A percentile compares a stretch with the other conserved stretches of the same genome.
These are phyloP conservation scores for Caenorhabditis imperialis DNA, from an alignment of 2,888 invertebrate genomes.

Conservation along the genomic window DNA sequence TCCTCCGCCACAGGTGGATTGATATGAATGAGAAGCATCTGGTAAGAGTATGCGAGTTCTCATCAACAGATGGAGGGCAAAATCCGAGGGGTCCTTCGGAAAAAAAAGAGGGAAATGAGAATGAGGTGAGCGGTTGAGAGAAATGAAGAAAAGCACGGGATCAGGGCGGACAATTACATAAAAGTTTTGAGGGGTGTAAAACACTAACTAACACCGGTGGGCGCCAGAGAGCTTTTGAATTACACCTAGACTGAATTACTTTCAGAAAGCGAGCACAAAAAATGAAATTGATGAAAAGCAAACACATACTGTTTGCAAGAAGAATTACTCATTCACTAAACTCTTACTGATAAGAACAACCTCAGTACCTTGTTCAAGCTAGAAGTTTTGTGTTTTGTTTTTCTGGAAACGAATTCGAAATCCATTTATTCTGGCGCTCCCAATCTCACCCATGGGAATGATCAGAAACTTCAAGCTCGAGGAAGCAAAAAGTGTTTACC, in stretches of 20 bases:
- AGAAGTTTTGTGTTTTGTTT: conserved; percentile 9
- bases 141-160: conserved; percentile 15
- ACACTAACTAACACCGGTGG: conserved; percentile 39
- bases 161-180: conserved; percentile 35
- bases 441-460: conserved; percentile 35
- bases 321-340: background rate
- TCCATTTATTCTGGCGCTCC: conserved; percentile 17
- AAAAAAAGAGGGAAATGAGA: too few species aligned
- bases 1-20: conserved; percentile 5
- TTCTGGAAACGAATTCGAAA: conserved; percentile 20
- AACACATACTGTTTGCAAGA: background rate
- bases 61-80: conserved; percentile 44
- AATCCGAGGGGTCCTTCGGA: conserved; percentile 12
- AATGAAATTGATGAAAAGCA: background rate
- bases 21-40: conserved; percentile 20
- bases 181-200: conserved; percentile 32
- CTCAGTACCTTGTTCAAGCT: too few species aligned
- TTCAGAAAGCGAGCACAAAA: too few species aligned
- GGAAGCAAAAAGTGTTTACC: conserved; percentile 22
- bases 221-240: too few species aligned
- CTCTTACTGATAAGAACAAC: conserved; percentile 1
- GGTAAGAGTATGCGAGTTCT: conserved; percentile 16
- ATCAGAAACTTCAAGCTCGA: too few species aligned
- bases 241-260: too few species aligned
- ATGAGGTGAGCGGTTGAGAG: conserved; percentile 13